phyloP scores from a whole-genome alignment of 2,888 invertebrate genomes.

The Lepidochitona cinerea region DNA sequence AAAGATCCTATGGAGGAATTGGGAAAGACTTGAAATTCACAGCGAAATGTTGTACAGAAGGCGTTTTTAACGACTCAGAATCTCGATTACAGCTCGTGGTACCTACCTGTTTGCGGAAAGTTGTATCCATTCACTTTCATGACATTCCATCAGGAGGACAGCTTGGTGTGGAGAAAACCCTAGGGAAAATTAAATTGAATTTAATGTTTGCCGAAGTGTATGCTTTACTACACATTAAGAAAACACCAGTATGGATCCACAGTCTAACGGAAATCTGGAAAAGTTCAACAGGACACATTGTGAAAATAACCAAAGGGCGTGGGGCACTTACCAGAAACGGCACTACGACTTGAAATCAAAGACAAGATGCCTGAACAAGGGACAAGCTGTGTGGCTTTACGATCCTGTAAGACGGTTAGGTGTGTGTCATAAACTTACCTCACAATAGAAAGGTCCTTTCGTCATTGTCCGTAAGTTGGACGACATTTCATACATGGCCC shows the following conservation, averaged over 20 bases:
- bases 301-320: slow-evolving; percentile 15
- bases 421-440: background rate
- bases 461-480: background rate
- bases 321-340: slow-evolving; percentile 14
- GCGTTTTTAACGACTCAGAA: slow-evolving; percentile 9
- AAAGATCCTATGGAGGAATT: slow-evolving; percentile 17
- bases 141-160: slow-evolving; percentile 16
- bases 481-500: background rate
- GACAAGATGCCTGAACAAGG: background rate
- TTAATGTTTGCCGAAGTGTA: slow-evolving; percentile 19
- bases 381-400: background rate
- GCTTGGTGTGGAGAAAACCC: slow-evolving; percentile 21
- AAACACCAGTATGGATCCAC: slow-evolving; percentile 21
- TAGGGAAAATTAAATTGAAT: slow-evolving; percentile 11
- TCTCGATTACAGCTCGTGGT: slow-evolving; percentile 10
- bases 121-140: background rate
- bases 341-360: background rate
- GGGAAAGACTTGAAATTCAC: slow-evolving; percentile 9
- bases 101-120: background rate
- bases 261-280: slow-evolving; percentile 26
- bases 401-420: background rate
- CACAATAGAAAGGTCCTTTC: background rate
- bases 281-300: slow-evolving; percentile 28
- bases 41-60: slow-evolving; percentile 13
- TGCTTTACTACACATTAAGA: slow-evolving; percentile 24